Conservation (phyloP, 2,888 invertebrate species). For the Euclidia mi region DNA sequence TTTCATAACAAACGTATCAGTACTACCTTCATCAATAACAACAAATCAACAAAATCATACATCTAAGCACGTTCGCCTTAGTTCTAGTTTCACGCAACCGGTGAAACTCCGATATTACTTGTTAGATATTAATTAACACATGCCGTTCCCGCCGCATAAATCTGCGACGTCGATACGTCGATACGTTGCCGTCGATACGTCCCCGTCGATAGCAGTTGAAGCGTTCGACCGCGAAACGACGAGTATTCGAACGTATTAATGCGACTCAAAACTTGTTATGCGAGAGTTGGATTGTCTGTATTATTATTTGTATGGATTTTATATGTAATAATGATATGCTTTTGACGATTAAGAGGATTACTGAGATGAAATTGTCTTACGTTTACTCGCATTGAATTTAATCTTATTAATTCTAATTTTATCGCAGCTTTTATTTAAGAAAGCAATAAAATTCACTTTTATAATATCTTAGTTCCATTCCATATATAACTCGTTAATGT, state of each 20-base stretch:
- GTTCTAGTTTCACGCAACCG: constrained; percentile 21
- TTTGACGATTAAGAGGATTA: too few species aligned
- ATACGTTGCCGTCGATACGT: constrained; percentile 75
- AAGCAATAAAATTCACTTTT: too few species aligned
- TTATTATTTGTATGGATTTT: too few species aligned
- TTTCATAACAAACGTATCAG: too few species aligned
- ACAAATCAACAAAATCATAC: not conserved
- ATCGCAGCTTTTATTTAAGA: too few species aligned
- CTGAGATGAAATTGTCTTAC: too few species aligned
- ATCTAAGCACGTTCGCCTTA: not conserved
- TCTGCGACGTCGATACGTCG: constrained; percentile 77
- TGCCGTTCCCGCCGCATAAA: constrained; percentile 76
- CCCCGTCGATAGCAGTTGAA: constrained; percentile 63
- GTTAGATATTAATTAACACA: constrained; percentile 84
- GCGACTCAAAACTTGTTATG: not conserved
- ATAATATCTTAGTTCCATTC: too few species aligned
- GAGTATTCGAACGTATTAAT: constrained; percentile 6
- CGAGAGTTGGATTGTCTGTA: too few species aligned
- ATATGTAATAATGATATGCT: too few species aligned
- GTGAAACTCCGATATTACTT: constrained; percentile 60
- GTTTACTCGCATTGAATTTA: too few species aligned
- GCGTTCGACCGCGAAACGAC: constrained; percentile 43
- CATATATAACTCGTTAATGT: too few species aligned
- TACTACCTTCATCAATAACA: not conserved
- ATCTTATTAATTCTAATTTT: too few species aligned